A percentile compares a stretch with the other conserved stretches of the same genome.
Evolutionary conservation across 2,888 invertebrate genomes (phyloP).

Genomic region (Drosophila barbarae): DNA sequence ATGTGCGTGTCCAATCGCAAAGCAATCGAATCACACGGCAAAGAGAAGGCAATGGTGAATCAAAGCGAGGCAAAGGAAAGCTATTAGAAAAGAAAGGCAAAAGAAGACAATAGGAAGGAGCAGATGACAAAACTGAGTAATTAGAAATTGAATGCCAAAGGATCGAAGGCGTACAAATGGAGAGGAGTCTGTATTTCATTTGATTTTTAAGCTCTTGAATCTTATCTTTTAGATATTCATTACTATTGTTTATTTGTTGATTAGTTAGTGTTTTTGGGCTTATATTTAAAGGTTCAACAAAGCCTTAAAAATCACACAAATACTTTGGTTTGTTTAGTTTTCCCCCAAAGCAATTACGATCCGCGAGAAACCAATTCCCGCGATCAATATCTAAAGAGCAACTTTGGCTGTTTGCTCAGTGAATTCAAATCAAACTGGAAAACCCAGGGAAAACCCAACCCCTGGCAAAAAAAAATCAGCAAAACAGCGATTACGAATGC

Average conservation of each 20-base stretch:
- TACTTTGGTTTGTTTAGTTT: not conserved
- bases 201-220: not conserved
- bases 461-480: constrained; percentile 8
- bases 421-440: constrained; percentile 10
- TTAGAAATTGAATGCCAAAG: constrained; percentile 30
- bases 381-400: constrained; percentile 22
- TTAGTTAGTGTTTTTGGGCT: not conserved
- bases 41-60: constrained; percentile 1
- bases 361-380: constrained; percentile 11
- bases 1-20: constrained; percentile 22
- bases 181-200: constrained; percentile 2
- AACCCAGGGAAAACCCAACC: constrained; percentile 1
- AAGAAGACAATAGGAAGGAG: constrained; percentile 4
- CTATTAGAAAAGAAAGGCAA: constrained; percentile 4
- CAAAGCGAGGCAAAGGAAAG: constrained; percentile 7
- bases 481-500: constrained; percentile 22
- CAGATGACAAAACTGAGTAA: constrained; percentile 24
- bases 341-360: constrained; percentile 1
- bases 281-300: not conserved
- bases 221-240: not conserved
- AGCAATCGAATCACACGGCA: constrained; percentile 17
- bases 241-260: no score
- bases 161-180: not conserved
- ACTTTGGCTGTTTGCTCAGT: not conserved
- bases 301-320: not conserved